Evolutionary conservation across 2,797 vertebrate species (phyloP).

Genomic region (Thalassophryne amazonica): DNA sequence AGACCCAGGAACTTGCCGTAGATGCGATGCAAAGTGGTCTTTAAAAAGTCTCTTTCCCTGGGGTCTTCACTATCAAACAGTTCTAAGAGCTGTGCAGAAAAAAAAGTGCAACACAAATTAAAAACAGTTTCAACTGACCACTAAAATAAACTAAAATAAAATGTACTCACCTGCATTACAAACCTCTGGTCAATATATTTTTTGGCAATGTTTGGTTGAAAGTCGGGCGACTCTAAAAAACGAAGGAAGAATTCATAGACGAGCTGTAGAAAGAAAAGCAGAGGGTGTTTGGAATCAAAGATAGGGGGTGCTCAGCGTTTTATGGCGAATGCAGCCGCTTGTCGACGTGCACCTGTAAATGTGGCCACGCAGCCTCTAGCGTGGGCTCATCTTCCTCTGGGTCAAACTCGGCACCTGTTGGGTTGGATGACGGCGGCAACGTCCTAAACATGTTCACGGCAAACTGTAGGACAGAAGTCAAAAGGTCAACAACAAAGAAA

Average conservation of each 20-base stretch:
- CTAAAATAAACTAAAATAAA: not conserved
- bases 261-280: slow-evolving; percentile 78
- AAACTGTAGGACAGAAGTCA: slow-evolving; percentile 77
- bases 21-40: slow-evolving; percentile 98
- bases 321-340: not conserved
- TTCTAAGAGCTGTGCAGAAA: slow-evolving; percentile 85
- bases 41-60: slow-evolving; percentile 97
- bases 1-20: slow-evolving; percentile 99
- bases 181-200: slow-evolving; percentile 99
- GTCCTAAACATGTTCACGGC: slow-evolving; percentile 97
- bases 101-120: not conserved
- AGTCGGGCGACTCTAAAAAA: slow-evolving; percentile 98
- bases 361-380: slow-evolving; percentile 97
- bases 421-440: slow-evolving; percentile 96
- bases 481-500: not conserved
- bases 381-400: slow-evolving; percentile 98
- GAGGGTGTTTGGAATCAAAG: not conserved
- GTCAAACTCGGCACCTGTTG: slow-evolving; percentile 97
- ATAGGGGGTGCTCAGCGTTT: not conserved
- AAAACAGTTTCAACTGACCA: not conserved
- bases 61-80: slow-evolving; percentile 99
- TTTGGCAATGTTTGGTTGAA: slow-evolving; percentile 99
- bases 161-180: slow-evolving; percentile 93
- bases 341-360: slow-evolving; percentile 88
- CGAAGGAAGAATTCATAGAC: slow-evolving; percentile 99